A percentile compares a stretch with the other conserved stretches of the same genome.
Evolutionary conservation across 2,888 invertebrate genomes (phyloP).

Genomic region (Agrotis puta): DNA sequence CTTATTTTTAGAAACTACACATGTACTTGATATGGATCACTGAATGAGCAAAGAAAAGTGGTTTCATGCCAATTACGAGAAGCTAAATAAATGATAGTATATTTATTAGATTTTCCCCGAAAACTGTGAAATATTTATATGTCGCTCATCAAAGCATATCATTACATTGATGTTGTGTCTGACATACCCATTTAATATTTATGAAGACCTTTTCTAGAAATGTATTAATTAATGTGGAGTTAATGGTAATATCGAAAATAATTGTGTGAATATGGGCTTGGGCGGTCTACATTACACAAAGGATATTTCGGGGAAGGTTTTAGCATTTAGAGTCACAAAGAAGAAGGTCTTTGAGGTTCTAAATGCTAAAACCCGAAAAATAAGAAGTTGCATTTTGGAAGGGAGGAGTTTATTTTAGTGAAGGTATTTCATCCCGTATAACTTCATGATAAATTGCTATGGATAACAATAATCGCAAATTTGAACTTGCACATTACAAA

Average conservation of each 20-base stretch:
- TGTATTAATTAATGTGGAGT: background rate
- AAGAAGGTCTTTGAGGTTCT: slow-evolving; percentile 13
- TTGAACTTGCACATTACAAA: slow-evolving; percentile 39
- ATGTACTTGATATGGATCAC: background rate
- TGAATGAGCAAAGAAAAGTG: background rate
- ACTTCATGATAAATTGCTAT: slow-evolving; percentile 11
- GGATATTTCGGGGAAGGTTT: slow-evolving; percentile 24
- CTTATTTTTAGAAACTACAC: slow-evolving; percentile 27
- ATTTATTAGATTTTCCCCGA: no score
- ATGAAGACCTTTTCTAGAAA: slow-evolving; percentile 5
- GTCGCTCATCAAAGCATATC: background rate
- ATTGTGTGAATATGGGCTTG: background rate
- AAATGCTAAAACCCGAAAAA: slow-evolving; percentile 20
- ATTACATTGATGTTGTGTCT: background rate
- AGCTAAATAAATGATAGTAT: no score
- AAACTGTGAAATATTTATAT: background rate
- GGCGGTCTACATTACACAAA: slow-evolving; percentile 4
- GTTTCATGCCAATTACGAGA: background rate
- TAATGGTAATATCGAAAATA: background rate
- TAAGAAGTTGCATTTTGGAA: background rate
- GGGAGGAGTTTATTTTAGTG: background rate
- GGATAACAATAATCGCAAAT: slow-evolving; percentile 25
- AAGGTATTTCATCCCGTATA: background rate
- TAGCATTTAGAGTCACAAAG: background rate
- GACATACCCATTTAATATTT: background rate